phyloP scores from a whole-genome alignment of 2,797 vertebrate genomes.

The Podargus strigoides region DNA sequence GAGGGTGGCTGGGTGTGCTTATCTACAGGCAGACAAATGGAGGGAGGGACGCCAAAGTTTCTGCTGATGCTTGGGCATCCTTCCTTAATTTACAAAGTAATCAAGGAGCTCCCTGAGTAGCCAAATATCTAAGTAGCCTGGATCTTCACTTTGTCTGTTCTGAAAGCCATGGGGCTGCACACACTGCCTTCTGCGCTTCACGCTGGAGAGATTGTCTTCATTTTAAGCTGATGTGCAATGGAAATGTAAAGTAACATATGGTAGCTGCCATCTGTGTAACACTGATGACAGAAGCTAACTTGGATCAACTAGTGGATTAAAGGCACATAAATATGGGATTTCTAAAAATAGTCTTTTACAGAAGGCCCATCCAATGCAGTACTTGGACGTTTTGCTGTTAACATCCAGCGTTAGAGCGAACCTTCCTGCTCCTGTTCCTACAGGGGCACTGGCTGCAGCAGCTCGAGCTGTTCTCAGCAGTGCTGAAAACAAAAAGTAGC shows the following conservation, averaged over 20 bases:
- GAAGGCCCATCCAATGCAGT: neutral
- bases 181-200: neutral
- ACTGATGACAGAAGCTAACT: conserved; percentile 48
- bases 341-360: conserved; percentile 44
- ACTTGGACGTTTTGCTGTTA: neutral
- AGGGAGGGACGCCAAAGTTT: neutral
- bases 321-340: conserved; percentile 32
- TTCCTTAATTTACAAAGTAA: conserved; percentile 2
- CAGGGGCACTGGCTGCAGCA: neutral
- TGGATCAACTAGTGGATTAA: conserved; percentile 54
- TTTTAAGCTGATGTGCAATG: conserved; percentile 35
- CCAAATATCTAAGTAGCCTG: neutral
- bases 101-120: neutral
- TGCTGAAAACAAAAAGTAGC: neutral
- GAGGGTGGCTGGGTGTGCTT: neutral
- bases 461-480: neutral
- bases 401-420: neutral
- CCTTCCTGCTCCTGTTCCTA: neutral
- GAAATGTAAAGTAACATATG: conserved; percentile 50
- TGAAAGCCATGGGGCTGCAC: neutral
- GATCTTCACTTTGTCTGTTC: neutral
- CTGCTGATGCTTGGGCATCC: neutral
- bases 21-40: neutral
- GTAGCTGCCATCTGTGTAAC: conserved; percentile 31
- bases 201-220: neutral